These are phyloP conservation scores for Thinocorus orbignyianus DNA, from an alignment of 2,113 vertebrate species.

Conservation along the genomic window DNA sequence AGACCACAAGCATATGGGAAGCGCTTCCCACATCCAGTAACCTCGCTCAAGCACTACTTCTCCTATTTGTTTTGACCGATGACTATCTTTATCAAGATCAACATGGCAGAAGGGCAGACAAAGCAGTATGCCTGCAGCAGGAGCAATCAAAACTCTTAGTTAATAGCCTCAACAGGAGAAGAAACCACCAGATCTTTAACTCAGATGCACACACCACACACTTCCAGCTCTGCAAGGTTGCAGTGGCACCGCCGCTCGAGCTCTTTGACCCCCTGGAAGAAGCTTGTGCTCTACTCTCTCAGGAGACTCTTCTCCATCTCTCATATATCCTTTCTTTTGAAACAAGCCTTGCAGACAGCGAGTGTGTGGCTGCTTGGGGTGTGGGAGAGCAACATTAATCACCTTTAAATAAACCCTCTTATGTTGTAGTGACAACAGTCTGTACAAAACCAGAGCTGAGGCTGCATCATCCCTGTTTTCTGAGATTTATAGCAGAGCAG, in stretches of 20 bases:
- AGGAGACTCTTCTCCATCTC: background rate
- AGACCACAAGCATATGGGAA: background rate
- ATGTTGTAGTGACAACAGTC: background rate
- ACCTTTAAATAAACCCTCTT: background rate
- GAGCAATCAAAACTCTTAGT: background rate
- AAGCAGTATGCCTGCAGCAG: background rate
- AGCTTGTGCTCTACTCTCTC: background rate
- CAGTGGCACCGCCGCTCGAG: rapidly evolving
- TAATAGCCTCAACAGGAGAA: background rate
- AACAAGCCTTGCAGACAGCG: rapidly evolving
- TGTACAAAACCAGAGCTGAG: background rate
- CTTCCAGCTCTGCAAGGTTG: background rate
- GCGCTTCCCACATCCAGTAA: background rate
- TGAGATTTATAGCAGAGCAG: slow-evolving; percentile 19
- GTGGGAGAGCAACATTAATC: background rate
- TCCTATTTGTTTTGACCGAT: background rate
- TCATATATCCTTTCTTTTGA: background rate
- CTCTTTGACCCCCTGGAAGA: background rate
- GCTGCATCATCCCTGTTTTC: background rate
- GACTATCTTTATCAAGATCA: background rate
- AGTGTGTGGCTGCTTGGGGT: rapidly evolving
- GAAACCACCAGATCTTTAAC: background rate
- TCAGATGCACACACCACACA: rapidly evolving
- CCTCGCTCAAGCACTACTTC: background rate
- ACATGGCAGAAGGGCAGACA: background rate